Evolutionary conservation across 2,888 invertebrate species (phyloP).

Genomic region (Latrodectus hesperus): DNA sequence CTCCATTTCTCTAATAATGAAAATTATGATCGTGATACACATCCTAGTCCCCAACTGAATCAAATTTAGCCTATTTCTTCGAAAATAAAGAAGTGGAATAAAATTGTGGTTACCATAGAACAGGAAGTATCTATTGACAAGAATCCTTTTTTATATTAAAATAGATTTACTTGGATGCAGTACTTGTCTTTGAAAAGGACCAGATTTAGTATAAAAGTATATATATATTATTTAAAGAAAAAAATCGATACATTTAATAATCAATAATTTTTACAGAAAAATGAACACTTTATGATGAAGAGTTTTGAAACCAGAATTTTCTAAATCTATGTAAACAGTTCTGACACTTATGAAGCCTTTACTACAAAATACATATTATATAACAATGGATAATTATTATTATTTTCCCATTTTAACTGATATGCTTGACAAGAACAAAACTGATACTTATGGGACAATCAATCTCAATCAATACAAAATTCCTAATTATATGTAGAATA

Average conservation of each 20-base stretch:
- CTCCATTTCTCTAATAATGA: not conserved
- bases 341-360: not conserved
- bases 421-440: too few relatives aligned
- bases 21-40: constrained; percentile 15
- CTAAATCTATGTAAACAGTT: constrained; percentile 7
- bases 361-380: too few relatives aligned
- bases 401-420: too few relatives aligned
- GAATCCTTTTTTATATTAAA: constrained; percentile 13
- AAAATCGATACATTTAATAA: not conserved
- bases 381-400: too few relatives aligned
- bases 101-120: constrained; percentile 19
- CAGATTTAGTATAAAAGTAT: not conserved
- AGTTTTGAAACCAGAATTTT: not conserved
- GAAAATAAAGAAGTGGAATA: constrained; percentile 3
- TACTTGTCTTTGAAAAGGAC: not conserved
- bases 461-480: too few relatives aligned
- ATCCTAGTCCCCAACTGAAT: not conserved
- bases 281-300: not conserved
- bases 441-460: too few relatives aligned
- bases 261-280: constrained; percentile 16
- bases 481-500: too few relatives aligned
- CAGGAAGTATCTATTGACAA: constrained; percentile 10
- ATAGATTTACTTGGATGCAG: constrained; percentile 9
- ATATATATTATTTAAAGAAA: not conserved
- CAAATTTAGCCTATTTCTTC: constrained; percentile 13